phyloP scores from a whole-genome alignment of 2,888 invertebrate genomes.

The Metallyticus violacea region DNA sequence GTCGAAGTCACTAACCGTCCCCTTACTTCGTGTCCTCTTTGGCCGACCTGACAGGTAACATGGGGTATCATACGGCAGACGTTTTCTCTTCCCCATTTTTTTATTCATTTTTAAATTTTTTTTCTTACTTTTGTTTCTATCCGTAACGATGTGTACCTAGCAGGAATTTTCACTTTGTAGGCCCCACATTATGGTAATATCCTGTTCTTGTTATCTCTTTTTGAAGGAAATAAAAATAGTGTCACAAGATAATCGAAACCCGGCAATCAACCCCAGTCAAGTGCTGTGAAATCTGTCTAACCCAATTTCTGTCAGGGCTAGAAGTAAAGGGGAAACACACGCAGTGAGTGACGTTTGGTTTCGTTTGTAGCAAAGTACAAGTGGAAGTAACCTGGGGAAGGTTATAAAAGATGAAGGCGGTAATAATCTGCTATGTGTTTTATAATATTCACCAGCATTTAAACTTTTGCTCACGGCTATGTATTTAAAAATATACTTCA shows the following conservation, averaged over 20 bases:
- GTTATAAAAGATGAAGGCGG: no score
- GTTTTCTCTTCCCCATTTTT: not conserved
- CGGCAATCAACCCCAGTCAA: not conserved
- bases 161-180: not conserved
- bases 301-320: not conserved
- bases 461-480: no score
- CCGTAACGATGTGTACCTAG: not conserved
- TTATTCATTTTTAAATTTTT: not conserved
- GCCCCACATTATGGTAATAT: not conserved
- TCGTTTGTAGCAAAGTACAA: no score
- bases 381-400: no score
- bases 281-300: conserved; percentile 4
- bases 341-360: not conserved
- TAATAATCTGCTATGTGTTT: no score
- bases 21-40: not conserved
- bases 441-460: no score
- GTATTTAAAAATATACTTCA: no score
- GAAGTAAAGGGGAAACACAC: not conserved
- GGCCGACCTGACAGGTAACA: not conserved
- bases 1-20: not conserved
- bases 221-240: not conserved
- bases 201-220: not conserved
- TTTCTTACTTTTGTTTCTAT: not conserved
- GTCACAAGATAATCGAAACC: not conserved
- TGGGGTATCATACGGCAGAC: not conserved